phyloP scores from a whole-genome alignment of 2,113 vertebrate genomes.

The Ornithorhynchus anatinus region DNA sequence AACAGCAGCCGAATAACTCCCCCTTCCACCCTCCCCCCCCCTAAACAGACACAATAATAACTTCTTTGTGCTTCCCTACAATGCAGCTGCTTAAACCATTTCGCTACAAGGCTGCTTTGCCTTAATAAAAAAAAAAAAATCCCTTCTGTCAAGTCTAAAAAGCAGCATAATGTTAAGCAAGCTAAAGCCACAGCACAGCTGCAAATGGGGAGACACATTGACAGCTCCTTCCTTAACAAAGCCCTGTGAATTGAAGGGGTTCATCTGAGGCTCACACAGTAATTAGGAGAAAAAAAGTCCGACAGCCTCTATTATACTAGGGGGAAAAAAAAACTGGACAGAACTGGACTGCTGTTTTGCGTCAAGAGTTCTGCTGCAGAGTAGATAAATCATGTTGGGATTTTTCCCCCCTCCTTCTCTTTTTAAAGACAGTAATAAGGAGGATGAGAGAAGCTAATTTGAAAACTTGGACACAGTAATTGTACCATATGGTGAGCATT shows the following conservation, averaged over 20 bases:
- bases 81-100: constrained; percentile 91
- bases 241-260: constrained; percentile 83
- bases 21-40: constrained; percentile 72
- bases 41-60: constrained; percentile 90
- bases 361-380: constrained; percentile 81
- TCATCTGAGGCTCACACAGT: constrained; percentile 85
- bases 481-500: constrained; percentile 97
- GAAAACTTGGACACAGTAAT: constrained; percentile 91
- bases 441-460: constrained; percentile 90
- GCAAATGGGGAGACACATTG: constrained; percentile 84
- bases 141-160: constrained; percentile 88
- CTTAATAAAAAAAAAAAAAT: constrained; percentile 80
- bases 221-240: constrained; percentile 86
- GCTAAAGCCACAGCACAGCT: constrained; percentile 86
- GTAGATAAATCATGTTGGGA: constrained; percentile 82
- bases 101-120: constrained; percentile 84
- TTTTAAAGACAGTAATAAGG: constrained; percentile 88
- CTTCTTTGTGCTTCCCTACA: constrained; percentile 90
- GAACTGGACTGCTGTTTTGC: constrained; percentile 84
- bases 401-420: constrained; percentile 79
- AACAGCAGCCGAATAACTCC: constrained; percentile 85
- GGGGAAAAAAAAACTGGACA: constrained; percentile 78
- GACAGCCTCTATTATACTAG: constrained; percentile 82
- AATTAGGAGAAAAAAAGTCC: constrained; percentile 85
- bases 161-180: constrained; percentile 86